Percentiles rank a stretch among this genome's conserved stretches.
Evolutionary conservation across 2,113 vertebrate genomes (phyloP).

Genomic region (Siphamia tubifer): DNA sequence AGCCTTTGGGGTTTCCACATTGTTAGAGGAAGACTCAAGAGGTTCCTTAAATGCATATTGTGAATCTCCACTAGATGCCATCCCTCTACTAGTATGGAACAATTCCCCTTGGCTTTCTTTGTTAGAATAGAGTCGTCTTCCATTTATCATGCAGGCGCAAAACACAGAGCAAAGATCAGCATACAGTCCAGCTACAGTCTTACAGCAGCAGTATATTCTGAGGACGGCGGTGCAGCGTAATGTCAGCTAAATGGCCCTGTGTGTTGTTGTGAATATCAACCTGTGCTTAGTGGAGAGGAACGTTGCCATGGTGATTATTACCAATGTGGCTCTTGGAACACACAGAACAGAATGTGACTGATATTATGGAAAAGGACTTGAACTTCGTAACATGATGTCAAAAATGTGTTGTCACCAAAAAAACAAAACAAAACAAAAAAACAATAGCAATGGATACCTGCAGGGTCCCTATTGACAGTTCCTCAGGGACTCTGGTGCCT

Average conservation of each 20-base stretch:
- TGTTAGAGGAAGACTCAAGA: constrained; percentile 51
- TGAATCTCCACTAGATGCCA: constrained; percentile 1
- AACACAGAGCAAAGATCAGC: neutral
- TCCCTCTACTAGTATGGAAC: neutral
- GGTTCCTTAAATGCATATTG: neutral
- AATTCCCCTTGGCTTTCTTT: neutral
- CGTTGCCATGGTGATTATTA: constrained; percentile 74
- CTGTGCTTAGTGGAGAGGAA: constrained; percentile 40
- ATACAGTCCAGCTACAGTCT: neutral
- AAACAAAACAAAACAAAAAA: constrained; percentile 43
- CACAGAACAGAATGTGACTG: constrained; percentile 44
- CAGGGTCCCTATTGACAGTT: constrained; percentile 55
- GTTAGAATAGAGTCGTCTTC: neutral
- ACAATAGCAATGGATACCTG: constrained; percentile 38
- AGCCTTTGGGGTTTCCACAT: constrained; percentile 34
- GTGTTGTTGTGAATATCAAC: constrained; percentile 54
- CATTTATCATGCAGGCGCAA: neutral
- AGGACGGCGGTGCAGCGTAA: constrained; percentile 1
- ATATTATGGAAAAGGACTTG: constrained; percentile 14
- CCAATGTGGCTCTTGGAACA: constrained; percentile 42
- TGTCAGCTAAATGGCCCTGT: constrained; percentile 5
- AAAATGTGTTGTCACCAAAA: constrained; percentile 30
- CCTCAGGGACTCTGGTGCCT: constrained; percentile 61
- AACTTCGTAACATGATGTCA: constrained; percentile 5
- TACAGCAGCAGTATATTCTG: neutral